Evolutionary conservation across 2,797 vertebrate genomes (phyloP).

Genomic region (Rhinella marina): DNA sequence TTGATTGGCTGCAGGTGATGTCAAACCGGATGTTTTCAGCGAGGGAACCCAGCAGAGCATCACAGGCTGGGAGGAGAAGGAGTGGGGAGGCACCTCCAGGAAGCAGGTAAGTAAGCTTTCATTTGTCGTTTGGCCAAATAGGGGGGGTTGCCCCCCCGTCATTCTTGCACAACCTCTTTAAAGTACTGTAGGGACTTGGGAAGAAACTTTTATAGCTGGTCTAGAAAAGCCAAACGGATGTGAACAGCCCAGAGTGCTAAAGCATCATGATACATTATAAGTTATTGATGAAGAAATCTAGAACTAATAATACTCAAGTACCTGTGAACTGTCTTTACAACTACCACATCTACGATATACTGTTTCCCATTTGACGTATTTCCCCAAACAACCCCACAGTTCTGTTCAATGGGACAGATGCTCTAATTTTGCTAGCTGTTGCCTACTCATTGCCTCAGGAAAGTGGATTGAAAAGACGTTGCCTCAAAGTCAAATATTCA

Average conservation of each 20-base stretch:
- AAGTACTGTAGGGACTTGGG: not conserved
- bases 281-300: not conserved
- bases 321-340: not conserved
- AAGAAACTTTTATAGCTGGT: too few species aligned
- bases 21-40: too few species aligned
- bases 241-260: not conserved
- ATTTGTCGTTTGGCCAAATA: not conserved
- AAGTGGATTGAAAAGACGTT: not conserved
- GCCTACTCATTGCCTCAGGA: not conserved
- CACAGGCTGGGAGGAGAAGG: too few species aligned
- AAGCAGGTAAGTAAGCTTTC: too few species aligned
- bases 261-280: not conserved
- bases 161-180: not conserved
- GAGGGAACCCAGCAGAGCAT: too few species aligned
- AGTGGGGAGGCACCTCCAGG: too few species aligned
- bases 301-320: not conserved
- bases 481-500: not conserved
- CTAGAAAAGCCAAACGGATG: not conserved
- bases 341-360: not conserved
- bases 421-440: not conserved
- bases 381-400: not conserved
- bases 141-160: not conserved
- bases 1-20: too few species aligned
- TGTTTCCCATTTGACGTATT: not conserved
- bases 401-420: not conserved